Evolutionary conservation across 2,113 vertebrate genomes (phyloP).

Genomic region (Ammodytes dubius): DNA sequence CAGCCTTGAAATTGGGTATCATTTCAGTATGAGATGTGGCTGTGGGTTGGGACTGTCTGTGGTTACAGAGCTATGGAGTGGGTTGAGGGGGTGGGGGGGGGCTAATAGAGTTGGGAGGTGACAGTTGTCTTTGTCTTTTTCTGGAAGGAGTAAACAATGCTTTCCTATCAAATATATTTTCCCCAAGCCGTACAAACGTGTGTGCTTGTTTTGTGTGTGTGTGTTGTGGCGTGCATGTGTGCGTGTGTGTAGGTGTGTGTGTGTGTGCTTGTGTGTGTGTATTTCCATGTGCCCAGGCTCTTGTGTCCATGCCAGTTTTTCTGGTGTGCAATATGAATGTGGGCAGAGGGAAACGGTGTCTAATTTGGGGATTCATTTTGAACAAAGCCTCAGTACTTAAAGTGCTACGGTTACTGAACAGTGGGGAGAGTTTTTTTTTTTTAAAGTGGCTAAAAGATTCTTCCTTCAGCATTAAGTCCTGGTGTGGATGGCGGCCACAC

Average conservation of each 20-base stretch:
- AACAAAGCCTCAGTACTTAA: slow-evolving; percentile 42
- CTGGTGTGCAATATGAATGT: slow-evolving; percentile 33
- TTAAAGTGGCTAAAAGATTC: slow-evolving; percentile 36
- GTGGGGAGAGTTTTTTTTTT: slow-evolving; percentile 17
- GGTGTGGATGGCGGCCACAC: slow-evolving; percentile 33
- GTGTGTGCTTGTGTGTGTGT: not conserved
- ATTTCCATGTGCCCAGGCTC: not conserved
- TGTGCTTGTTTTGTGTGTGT: too few relatives aligned
- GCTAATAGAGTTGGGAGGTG: slow-evolving; percentile 65
- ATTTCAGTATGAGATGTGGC: slow-evolving; percentile 51
- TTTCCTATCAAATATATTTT: slow-evolving; percentile 40
- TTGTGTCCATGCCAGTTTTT: slow-evolving; percentile 4
- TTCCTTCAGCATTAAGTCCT: slow-evolving; percentile 39
- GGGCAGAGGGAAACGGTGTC: slow-evolving; percentile 27
- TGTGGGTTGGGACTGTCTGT: slow-evolving; percentile 40
- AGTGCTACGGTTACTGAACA: slow-evolving; percentile 44
- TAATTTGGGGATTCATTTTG: slow-evolving; percentile 57
- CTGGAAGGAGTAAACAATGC: slow-evolving; percentile 39
- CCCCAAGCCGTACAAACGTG: too few relatives aligned
- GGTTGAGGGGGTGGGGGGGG: slow-evolving; percentile 41
- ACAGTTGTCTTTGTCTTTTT: slow-evolving; percentile 42
- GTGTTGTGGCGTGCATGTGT: too few relatives aligned
- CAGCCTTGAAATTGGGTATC: slow-evolving; percentile 42
- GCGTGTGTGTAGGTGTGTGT: not conserved
- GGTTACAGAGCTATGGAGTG: slow-evolving; percentile 48